Base-by-base conservation (phyloP, 1,140 invertebrate genomes). In the Habropoda laboriosa region DNA sequence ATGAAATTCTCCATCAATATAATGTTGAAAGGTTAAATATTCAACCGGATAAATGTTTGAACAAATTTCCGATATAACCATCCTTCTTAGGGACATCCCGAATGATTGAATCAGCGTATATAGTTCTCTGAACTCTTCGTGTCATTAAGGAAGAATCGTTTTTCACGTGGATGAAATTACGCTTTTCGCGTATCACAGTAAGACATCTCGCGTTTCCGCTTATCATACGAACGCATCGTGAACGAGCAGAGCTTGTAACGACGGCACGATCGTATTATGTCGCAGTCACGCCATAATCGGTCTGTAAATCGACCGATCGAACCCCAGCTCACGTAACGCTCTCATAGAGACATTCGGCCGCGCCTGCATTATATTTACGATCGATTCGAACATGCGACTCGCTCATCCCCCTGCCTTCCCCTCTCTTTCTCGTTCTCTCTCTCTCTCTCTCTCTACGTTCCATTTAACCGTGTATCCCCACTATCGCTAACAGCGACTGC, bases 281-380 rank as follows among this genome's bases (percentile, higher is more conserved):
- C 18, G 35, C 45, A 24, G 21, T 27, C 32, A 18, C 13, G 40
- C 57, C 76, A 63, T 72, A 82, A 82, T 81, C 79, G 47, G 18
- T 30, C 79, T 5, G 53, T 61, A 61, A 73, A 73, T 63, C 71
- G 47, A 38, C 58, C 73, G 81, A 83, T 78, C 66, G 80, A 71
- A 64, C 21, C 45, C 66, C 30, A n/a, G 55, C 63, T 79, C 80
- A 38, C 71, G 72, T 81, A 80, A 81, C 64, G 40, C 45, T 81
- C 57, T 81, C 76, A 18, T 35, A 35, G 79, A 45, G 40, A 63
- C 70, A 35, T 68, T 45, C 40, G 24, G 40, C 16, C 24, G 63
- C 27, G 42, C 63, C 24, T 66, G 16, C 38, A 61, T 40, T 38
- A 61, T 30, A 63, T 30, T 51, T 66, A 66, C 49, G 67, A 70